phyloP scores from a whole-genome alignment of 1,140 invertebrate species.

The Radopholus similis region DNA sequence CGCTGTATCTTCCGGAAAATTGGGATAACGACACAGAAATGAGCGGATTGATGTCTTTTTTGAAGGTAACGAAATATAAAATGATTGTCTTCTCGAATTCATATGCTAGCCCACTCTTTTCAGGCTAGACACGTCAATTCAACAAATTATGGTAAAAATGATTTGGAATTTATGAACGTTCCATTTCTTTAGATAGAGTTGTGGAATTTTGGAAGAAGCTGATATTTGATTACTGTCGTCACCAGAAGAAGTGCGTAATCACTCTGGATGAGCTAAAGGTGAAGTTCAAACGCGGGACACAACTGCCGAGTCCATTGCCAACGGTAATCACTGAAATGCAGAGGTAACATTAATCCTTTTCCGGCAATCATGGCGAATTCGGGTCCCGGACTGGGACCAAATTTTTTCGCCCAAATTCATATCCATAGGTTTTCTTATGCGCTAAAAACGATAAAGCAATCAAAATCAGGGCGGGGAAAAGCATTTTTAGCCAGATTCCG shows the following conservation, averaged over 20 bases:
- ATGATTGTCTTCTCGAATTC: neutral
- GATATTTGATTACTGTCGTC: constrained; percentile 41
- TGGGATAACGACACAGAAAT: constrained; percentile 50
- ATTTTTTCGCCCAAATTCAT: too few relatives aligned
- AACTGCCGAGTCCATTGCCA: constrained; percentile 42
- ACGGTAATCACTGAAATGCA: constrained; percentile 45
- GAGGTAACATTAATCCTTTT: too few relatives aligned
- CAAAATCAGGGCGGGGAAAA: too few relatives aligned
- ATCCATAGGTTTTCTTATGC: too few relatives aligned
- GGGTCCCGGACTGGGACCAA: too few relatives aligned
- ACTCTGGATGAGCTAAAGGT: constrained; percentile 41
- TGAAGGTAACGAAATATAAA: constrained; percentile 17
- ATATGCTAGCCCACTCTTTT: neutral
- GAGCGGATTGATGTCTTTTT: constrained; percentile 46
- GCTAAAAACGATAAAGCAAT: too few relatives aligned
- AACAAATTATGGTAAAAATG: constrained; percentile 39
- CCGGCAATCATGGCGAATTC: too few relatives aligned
- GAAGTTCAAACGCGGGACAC: constrained; percentile 48
- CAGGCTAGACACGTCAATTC: constrained; percentile 49
- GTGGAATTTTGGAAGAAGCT: constrained; percentile 46
- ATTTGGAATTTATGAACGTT: neutral
- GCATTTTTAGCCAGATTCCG: too few relatives aligned
- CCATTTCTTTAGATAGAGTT: constrained; percentile 32
- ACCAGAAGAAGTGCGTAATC: constrained; percentile 51
- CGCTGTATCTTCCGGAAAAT: constrained; percentile 40